Evolutionary conservation across 2,888 invertebrate species (phyloP).

Genomic region (Lobophora halterata): DNA sequence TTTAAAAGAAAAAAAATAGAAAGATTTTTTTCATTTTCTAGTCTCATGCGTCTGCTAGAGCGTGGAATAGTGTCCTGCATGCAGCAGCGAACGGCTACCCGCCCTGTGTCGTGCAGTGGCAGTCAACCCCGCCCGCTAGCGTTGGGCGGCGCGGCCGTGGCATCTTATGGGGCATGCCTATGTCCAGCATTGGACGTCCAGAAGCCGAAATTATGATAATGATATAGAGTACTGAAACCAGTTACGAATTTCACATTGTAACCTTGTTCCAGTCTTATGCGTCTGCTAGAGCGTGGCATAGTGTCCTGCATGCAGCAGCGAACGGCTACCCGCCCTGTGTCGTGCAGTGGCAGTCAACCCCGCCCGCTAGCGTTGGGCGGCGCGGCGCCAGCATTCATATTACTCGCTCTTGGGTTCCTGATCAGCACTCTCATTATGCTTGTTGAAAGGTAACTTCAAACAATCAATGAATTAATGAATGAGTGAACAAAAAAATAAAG

Average conservation of each 20-base stretch:
- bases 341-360: conserved; percentile 59
- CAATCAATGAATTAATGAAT: too few relatives aligned
- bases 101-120: conserved; percentile 49
- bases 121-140: conserved; percentile 62
- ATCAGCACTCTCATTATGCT: conserved; percentile 49
- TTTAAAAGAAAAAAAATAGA: too few relatives aligned
- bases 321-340: conserved; percentile 34
- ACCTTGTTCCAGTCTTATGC: conserved; percentile 46
- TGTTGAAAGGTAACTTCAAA: conserved; percentile 36
- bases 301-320: conserved; percentile 48
- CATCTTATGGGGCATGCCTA: too few relatives aligned
- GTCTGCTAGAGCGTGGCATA: conserved; percentile 58
- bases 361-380: conserved; percentile 63
- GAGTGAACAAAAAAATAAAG: too few relatives aligned
- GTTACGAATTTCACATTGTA: too few relatives aligned
- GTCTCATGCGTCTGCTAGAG: conserved; percentile 51
- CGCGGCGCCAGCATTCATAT: conserved; percentile 66
- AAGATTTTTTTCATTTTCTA: too few relatives aligned
- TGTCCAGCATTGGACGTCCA: too few relatives aligned
- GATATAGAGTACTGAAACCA: too few relatives aligned
- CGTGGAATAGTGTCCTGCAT: conserved; percentile 56
- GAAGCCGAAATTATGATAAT: too few relatives aligned
- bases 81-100: conserved; percentile 39
- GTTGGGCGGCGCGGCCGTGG: conserved; percentile 67
- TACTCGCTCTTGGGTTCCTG: conserved; percentile 51